Percentiles rank a stretch among this genome's conserved stretches.
These are phyloP conservation scores for Chaenogobius annularis DNA, from an alignment of 2,113 vertebrate species.

Conservation along the genomic window DNA sequence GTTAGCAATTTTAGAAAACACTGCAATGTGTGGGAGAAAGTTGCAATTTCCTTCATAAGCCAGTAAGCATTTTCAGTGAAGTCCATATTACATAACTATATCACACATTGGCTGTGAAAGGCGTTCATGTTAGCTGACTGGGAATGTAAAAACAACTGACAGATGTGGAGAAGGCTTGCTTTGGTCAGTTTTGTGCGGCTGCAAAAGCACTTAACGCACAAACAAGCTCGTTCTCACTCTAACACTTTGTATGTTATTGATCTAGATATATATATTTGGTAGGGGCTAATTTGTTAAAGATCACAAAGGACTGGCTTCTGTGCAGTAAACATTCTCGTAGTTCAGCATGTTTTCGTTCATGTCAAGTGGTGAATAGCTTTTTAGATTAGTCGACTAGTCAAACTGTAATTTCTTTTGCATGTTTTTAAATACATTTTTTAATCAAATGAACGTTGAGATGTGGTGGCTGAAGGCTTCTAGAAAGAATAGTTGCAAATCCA, in stretches of 20 bases:
- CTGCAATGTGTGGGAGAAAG: slow-evolving; percentile 19
- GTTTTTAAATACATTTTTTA: too few species aligned
- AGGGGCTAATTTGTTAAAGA: not conserved
- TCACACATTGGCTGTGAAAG: slow-evolving; percentile 10
- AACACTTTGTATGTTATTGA: not conserved
- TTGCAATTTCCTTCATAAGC: slow-evolving; percentile 19
- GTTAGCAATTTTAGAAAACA: slow-evolving; percentile 48
- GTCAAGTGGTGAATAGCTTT: not conserved
- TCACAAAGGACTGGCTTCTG: not conserved
- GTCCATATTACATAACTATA: slow-evolving; percentile 13
- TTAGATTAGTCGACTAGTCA: not conserved
- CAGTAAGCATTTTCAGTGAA: slow-evolving; percentile 13
- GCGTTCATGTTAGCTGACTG: slow-evolving; percentile 5
- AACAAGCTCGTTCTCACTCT: slow-evolving; percentile 12
- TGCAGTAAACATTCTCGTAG: not conserved
- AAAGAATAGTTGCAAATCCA: too few species aligned
- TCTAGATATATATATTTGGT: not conserved
- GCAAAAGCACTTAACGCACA: not conserved
- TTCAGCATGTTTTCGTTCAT: not conserved
- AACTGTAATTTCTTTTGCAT: too few species aligned
- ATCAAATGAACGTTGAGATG: too few species aligned
- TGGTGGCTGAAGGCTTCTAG: too few species aligned
- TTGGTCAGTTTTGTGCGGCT: not conserved
- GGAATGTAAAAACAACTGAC: slow-evolving; percentile 10
- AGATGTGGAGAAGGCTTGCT: slow-evolving; percentile 5